Evolutionary conservation across 2,888 invertebrate species (phyloP).

Genomic region (Nematopogon swammerdamellus): DNA sequence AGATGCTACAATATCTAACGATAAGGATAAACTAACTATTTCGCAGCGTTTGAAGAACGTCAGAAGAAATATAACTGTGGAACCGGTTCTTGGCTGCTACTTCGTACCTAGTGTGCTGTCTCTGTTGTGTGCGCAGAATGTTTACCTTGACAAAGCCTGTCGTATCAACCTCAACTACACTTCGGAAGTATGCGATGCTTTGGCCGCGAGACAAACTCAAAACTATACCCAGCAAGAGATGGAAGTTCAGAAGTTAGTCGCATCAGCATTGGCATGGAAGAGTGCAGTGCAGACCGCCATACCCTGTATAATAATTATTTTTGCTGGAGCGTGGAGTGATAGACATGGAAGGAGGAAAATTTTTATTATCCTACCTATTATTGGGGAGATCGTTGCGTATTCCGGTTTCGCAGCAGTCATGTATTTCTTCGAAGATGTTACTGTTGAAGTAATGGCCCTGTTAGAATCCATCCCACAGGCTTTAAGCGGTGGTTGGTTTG

Average conservation of each 20-base stretch:
- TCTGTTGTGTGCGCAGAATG: background rate
- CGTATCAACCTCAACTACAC: background rate
- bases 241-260: constrained; percentile 34
- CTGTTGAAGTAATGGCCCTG: constrained; percentile 22
- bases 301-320: constrained; percentile 27
- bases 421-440: constrained; percentile 24
- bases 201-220: constrained; percentile 55
- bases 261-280: constrained; percentile 25
- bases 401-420: constrained; percentile 23
- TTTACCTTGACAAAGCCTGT: background rate
- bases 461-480: constrained; percentile 23
- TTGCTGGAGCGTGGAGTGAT: constrained; percentile 40
- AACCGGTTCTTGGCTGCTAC: constrained; percentile 1
- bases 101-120: background rate
- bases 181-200: background rate
- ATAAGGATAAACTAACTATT: background rate
- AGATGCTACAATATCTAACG: too few relatives aligned
- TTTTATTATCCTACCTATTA: constrained; percentile 29
- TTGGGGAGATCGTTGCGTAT: constrained; percentile 23
- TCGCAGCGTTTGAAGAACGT: constrained; percentile 11
- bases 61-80: constrained; percentile 20
- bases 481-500: constrained; percentile 24
- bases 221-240: constrained; percentile 52
- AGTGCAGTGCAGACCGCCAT: constrained; percentile 28
- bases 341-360: constrained; percentile 27